Evolutionary conservation across 2,797 vertebrate genomes (phyloP).

Genomic region (Enteromius fasciolatus): DNA sequence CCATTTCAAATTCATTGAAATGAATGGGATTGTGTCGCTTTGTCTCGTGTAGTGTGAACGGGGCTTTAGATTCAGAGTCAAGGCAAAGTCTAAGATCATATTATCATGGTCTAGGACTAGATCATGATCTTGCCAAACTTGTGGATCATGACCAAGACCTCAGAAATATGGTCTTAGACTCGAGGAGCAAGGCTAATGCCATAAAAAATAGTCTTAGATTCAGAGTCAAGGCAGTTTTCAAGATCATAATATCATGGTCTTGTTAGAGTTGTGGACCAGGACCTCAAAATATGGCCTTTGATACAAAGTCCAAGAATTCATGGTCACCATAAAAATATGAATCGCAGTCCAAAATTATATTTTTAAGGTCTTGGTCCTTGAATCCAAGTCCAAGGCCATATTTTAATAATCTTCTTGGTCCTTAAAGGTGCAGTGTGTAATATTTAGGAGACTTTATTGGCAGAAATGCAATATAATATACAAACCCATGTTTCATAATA

Average conservation of each 20-base stretch:
- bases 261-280: neutral
- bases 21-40: no score
- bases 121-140: neutral
- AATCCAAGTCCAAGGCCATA: neutral
- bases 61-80: neutral
- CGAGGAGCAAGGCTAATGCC: neutral
- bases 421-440: no score
- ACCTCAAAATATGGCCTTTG: neutral
- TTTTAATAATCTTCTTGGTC: neutral
- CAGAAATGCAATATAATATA: no score
- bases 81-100: neutral
- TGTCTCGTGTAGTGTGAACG: no score
- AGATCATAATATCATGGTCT: neutral
- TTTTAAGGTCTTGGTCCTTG: neutral
- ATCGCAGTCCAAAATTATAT: neutral
- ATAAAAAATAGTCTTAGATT: neutral
- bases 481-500: no score
- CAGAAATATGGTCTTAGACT: neutral
- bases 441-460: no score
- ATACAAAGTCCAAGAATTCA: neutral
- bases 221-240: neutral
- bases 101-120: neutral
- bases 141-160: neutral
- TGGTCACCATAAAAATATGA: neutral
- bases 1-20: no score